Conservation (phyloP, 1,140 invertebrate genomes). For the Sipha flava region DNA sequence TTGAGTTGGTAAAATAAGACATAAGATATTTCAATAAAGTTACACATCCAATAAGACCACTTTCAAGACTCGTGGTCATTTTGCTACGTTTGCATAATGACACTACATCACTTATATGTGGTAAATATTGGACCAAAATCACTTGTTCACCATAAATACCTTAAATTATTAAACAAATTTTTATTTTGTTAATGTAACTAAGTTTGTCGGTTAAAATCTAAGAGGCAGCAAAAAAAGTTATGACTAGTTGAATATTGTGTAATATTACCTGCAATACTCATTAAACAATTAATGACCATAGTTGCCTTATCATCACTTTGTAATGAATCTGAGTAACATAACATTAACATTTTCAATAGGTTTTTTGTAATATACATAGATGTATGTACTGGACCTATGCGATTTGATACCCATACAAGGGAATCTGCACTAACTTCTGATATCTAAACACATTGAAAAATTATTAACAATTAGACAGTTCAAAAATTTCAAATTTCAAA, state of each 20-base stretch:
- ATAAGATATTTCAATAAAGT: conserved; percentile 70
- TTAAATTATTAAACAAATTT: conserved; percentile 42
- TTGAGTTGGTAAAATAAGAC: conserved; percentile 69
- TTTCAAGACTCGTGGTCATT: conserved; percentile 73
- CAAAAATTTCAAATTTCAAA: not conserved
- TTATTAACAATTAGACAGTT: not conserved
- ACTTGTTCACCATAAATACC: conserved; percentile 88
- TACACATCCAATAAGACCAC: conserved; percentile 75
- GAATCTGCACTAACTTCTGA: conserved; percentile 86
- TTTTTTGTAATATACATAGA: conserved; percentile 84
- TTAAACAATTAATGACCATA: conserved; percentile 79
- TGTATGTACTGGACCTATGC: conserved; percentile 88
- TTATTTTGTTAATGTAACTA: not conserved
- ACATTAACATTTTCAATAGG: conserved; percentile 81
- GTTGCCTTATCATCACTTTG: conserved; percentile 72
- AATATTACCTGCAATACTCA: conserved; percentile 64
- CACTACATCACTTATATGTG: conserved; percentile 78
- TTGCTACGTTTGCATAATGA: conserved; percentile 60
- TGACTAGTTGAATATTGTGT: not conserved
- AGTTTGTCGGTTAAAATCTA: not conserved
- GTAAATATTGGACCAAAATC: conserved; percentile 87
- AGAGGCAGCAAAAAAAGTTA: not conserved
- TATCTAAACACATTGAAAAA: conserved; percentile 48
- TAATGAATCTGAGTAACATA: conserved; percentile 78
- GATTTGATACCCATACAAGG: conserved; percentile 82